phyloP scores from a whole-genome alignment of 2,888 invertebrate species.

The Melanargia galathea region DNA sequence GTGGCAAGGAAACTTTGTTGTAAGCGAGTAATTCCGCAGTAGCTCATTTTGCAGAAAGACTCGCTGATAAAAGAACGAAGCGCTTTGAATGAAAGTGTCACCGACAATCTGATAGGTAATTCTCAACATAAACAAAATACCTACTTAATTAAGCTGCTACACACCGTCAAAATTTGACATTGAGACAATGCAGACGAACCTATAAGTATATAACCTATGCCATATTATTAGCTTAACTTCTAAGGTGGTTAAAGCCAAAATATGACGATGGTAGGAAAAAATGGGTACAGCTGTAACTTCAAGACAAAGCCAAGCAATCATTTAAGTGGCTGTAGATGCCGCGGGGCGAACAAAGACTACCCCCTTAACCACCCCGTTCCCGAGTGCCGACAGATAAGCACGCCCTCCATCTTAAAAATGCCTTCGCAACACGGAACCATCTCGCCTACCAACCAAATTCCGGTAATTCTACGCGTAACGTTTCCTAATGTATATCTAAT shows the following conservation, averaged over 20 bases:
- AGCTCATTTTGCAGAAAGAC: neutral
- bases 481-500: slow-evolving; percentile 56
- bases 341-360: slow-evolving; percentile 63
- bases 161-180: too few species aligned
- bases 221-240: neutral
- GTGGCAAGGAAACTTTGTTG: neutral
- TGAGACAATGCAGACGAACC: too few species aligned
- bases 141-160: neutral
- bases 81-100: slow-evolving; percentile 2
- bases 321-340: slow-evolving; percentile 74
- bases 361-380: slow-evolving; percentile 45
- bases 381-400: slow-evolving; percentile 58
- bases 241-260: neutral
- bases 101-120: neutral
- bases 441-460: slow-evolving; percentile 54
- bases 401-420: slow-evolving; percentile 61
- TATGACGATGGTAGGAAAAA: slow-evolving; percentile 3
- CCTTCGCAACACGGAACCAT: slow-evolving; percentile 58
- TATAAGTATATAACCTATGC: neutral
- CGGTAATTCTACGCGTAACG: slow-evolving; percentile 51
- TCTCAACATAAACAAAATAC: neutral
- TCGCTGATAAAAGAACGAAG: neutral
- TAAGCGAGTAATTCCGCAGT: neutral
- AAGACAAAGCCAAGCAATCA: slow-evolving; percentile 68
- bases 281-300: slow-evolving; percentile 18